phyloP scores from a whole-genome alignment of 2,113 vertebrate genomes.

The Thomomys bottae region DNA sequence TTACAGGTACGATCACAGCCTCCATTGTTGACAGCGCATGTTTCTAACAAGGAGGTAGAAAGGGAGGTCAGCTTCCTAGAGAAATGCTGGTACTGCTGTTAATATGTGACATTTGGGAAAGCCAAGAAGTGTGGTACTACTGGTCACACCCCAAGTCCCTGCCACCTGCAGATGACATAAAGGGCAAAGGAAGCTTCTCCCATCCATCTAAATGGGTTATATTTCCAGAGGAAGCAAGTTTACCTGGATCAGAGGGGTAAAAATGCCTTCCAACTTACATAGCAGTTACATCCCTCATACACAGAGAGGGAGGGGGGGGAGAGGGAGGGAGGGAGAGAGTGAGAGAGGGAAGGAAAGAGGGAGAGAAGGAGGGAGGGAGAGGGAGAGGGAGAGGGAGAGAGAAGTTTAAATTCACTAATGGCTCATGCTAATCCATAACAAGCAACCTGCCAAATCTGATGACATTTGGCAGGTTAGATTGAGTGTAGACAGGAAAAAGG shows the following conservation, averaged over 20 bases:
- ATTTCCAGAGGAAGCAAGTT: not conserved
- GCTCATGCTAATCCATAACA: not conserved
- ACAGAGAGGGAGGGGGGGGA: no score
- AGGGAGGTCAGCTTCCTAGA: conserved; percentile 44
- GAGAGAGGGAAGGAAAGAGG: no score
- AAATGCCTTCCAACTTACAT: not conserved
- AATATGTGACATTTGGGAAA: conserved; percentile 17
- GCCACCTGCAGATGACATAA: not conserved
- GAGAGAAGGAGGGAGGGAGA: no score
- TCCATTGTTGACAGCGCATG: conserved; percentile 96
- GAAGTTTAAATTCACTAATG: not conserved
- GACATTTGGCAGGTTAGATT: not conserved
- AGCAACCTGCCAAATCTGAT: not conserved
- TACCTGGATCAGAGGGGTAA: not conserved
- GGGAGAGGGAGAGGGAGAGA: no score
- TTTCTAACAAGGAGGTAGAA: conserved; percentile 88
- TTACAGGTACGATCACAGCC: conserved; percentile 98
- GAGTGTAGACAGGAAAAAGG: not conserved
- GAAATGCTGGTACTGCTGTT: not conserved
- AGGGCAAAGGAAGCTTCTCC: not conserved
- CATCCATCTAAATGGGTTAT: not conserved
- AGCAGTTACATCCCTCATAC: not conserved
- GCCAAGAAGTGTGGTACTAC: not conserved
- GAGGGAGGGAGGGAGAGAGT: no score
- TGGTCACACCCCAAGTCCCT: not conserved